phyloP scores from a whole-genome alignment of 2,113 vertebrate genomes.

The Myotis lucifugus region DNA sequence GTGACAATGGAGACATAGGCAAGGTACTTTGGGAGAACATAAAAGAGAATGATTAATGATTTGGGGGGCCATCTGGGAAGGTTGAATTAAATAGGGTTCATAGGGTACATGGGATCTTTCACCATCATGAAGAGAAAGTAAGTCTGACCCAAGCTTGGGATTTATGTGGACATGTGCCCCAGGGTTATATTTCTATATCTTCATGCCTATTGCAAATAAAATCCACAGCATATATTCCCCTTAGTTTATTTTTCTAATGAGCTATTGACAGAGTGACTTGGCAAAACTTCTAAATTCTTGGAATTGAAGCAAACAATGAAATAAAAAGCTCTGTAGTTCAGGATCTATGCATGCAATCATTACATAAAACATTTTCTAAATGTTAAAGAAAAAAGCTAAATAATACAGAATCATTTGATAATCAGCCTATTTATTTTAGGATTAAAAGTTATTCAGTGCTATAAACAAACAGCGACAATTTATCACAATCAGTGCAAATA shows the following conservation, averaged over 20 bases:
- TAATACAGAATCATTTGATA: constrained; percentile 69
- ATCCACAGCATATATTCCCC: not conserved
- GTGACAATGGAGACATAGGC: not conserved
- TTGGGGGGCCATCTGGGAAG: not conserved
- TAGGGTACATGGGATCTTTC: not conserved
- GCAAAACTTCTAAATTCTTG: constrained; percentile 20
- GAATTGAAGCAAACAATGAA: constrained; percentile 62
- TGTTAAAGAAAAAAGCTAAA: constrained; percentile 41
- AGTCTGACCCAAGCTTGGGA: not conserved
- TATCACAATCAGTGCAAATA: constrained; percentile 77
- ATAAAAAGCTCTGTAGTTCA: constrained; percentile 49
- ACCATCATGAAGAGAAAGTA: not conserved
- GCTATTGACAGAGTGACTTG: not conserved
- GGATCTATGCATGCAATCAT: constrained; percentile 67
- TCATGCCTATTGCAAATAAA: not conserved
- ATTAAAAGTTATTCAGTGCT: constrained; percentile 82
- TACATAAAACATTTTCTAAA: constrained; percentile 59
- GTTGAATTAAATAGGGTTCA: not conserved
- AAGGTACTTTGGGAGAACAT: not conserved
- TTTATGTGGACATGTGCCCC: not conserved
- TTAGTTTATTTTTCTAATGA: constrained; percentile 49
- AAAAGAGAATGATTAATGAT: not conserved
- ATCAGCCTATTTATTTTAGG: constrained; percentile 82
- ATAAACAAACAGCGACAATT: constrained; percentile 82
- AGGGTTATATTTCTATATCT: not conserved